A percentile compares a stretch with the other conserved stretches of the same genome.
phyloP scores from a whole-genome alignment of 2,888 invertebrate genomes.

The Gari tellinella region DNA sequence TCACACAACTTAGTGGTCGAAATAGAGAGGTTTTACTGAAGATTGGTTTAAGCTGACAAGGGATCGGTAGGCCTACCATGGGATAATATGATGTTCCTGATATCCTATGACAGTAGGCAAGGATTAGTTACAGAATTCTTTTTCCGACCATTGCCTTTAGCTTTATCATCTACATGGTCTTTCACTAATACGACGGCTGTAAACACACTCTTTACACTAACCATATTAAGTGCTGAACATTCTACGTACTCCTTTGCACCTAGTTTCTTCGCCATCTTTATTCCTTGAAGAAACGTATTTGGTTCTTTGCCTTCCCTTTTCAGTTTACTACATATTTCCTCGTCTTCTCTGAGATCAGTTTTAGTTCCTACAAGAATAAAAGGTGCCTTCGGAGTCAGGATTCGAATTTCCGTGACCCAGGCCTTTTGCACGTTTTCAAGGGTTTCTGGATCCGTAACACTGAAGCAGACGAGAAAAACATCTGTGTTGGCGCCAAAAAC shows the following conservation, averaged over 20 bases:
- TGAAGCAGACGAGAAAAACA: constrained; percentile 74
- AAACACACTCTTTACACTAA: constrained; percentile 71
- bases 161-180: constrained; percentile 33
- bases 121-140: not conserved
- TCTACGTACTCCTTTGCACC: constrained; percentile 73
- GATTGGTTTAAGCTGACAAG: no score
- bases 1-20: no score
- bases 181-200: constrained; percentile 63
- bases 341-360: constrained; percentile 66
- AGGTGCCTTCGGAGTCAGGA: constrained; percentile 60
- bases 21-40: no score
- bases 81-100: no score
- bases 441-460: constrained; percentile 69
- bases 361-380: constrained; percentile 72
- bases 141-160: constrained; percentile 12
- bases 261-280: constrained; percentile 65
- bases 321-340: constrained; percentile 37
- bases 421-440: constrained; percentile 69
- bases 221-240: constrained; percentile 70
- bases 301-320: constrained; percentile 47
- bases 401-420: constrained; percentile 72
- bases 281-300: constrained; percentile 63
- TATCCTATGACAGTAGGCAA: no score
- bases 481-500: constrained; percentile 69
- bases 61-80: no score